Conservation (phyloP, 2,113 vertebrate species). For the Centropus bengalensis region DNA sequence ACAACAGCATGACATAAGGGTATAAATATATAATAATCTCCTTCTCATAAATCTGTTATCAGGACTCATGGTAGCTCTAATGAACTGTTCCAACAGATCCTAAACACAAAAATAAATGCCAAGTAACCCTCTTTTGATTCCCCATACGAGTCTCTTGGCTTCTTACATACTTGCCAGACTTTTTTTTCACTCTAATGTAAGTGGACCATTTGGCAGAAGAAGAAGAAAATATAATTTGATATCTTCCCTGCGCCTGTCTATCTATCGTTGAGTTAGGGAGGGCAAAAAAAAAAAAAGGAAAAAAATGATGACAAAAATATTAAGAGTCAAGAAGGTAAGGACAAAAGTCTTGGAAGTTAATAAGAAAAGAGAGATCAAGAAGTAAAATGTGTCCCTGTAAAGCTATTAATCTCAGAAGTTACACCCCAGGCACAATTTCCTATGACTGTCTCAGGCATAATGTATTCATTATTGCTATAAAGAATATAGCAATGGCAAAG, state of each 20-base stretch:
- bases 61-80: not conserved
- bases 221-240: constrained; percentile 6
- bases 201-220: not conserved
- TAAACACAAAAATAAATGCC: not conserved
- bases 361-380: not conserved
- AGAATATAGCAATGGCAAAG: not conserved
- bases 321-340: not conserved
- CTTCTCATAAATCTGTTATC: not conserved
- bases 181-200: not conserved
- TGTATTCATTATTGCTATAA: not conserved
- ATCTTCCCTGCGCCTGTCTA: not conserved
- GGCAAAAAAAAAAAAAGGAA: not conserved
- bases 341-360: not conserved
- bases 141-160: constrained; percentile 10
- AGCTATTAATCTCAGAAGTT: not conserved
- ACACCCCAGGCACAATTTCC: not conserved
- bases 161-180: not conserved
- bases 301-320: not conserved
- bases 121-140: constrained; percentile 12
- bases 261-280: not conserved
- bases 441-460: not conserved
- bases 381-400: not conserved
- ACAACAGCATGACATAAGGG: not conserved
- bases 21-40: not conserved
- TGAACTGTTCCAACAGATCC: not conserved